Evolutionary conservation across 2,888 invertebrate genomes (phyloP).

Genomic region (Ephialtes manifestator): DNA sequence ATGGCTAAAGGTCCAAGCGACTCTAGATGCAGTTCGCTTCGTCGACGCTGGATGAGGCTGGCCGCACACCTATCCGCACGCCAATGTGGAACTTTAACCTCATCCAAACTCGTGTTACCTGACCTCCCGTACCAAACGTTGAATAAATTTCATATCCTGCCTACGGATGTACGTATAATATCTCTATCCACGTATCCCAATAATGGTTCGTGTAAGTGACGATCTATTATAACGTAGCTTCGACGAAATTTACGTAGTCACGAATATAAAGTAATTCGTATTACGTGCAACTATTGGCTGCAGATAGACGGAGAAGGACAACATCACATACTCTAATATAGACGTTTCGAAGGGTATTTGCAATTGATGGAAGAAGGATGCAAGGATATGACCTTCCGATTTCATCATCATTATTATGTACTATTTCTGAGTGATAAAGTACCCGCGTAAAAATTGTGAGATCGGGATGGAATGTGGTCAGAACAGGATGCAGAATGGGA

Average conservation of each 20-base stretch:
- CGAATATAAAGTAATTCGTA: not conserved
- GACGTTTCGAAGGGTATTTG: not conserved
- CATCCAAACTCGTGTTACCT: constrained; percentile 33
- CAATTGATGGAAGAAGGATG: not conserved
- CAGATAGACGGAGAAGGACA: too few relatives aligned
- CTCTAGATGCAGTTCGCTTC: constrained; percentile 11
- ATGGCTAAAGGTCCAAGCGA: constrained; percentile 57
- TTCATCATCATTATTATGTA: too few relatives aligned
- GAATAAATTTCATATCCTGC: constrained; percentile 45
- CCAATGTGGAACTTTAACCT: constrained; percentile 58
- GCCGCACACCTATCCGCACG: not conserved
- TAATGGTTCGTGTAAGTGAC: constrained; percentile 2
- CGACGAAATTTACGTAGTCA: not conserved
- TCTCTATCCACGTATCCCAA: not conserved
- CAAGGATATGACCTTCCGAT: not conserved
- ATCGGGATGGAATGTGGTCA: too few relatives aligned
- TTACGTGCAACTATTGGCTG: not conserved
- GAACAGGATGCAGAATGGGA: too few relatives aligned
- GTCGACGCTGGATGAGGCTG: constrained; percentile 14
- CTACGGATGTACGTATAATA: constrained; percentile 18
- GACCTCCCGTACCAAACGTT: constrained; percentile 18
- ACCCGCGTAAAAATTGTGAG: too few relatives aligned
- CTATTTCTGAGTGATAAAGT: too few relatives aligned
- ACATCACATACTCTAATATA: not conserved
- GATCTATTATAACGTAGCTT: not conserved